Evolutionary conservation across 2,888 invertebrate species (phyloP).

Genomic region (Cerceris ruficornis): DNA sequence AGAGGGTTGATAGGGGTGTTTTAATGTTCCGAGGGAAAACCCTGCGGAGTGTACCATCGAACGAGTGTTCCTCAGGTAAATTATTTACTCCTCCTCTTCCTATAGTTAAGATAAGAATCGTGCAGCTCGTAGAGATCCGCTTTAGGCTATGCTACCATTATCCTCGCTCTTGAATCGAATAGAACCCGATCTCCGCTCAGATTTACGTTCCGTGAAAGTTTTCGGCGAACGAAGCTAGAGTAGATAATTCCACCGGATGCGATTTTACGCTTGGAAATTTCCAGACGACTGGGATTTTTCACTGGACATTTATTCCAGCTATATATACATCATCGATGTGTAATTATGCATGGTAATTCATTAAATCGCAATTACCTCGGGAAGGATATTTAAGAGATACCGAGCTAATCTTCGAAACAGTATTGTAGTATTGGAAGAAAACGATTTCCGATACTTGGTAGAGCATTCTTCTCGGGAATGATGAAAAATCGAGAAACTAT

Average conservation of each 20-base stretch:
- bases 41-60: constrained; percentile 30
- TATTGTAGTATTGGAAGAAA: too few relatives aligned
- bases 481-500: neutral
- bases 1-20: constrained; percentile 5
- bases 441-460: too few relatives aligned
- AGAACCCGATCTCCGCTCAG: neutral
- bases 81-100: constrained; percentile 41
- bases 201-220: constrained; percentile 1
- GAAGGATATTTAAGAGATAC: too few relatives aligned
- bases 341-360: too few relatives aligned
- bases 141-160: constrained; percentile 8
- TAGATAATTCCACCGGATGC: neutral
- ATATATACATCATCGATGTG: too few relatives aligned
- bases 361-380: too few relatives aligned
- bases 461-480: too few relatives aligned
- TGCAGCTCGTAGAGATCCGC: neutral
- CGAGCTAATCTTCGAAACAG: too few relatives aligned
- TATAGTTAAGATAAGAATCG: constrained; percentile 38
- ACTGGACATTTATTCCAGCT: neutral
- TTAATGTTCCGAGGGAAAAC: constrained; percentile 20
- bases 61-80: constrained; percentile 44
- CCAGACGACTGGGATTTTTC: neutral
- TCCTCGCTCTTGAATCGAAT: constrained; percentile 6
- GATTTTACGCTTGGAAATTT: neutral
- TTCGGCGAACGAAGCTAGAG: constrained; percentile 2